Base-by-base conservation (phyloP, 2,797 vertebrate genomes). In the Hephaestus fuliginosus region DNA sequence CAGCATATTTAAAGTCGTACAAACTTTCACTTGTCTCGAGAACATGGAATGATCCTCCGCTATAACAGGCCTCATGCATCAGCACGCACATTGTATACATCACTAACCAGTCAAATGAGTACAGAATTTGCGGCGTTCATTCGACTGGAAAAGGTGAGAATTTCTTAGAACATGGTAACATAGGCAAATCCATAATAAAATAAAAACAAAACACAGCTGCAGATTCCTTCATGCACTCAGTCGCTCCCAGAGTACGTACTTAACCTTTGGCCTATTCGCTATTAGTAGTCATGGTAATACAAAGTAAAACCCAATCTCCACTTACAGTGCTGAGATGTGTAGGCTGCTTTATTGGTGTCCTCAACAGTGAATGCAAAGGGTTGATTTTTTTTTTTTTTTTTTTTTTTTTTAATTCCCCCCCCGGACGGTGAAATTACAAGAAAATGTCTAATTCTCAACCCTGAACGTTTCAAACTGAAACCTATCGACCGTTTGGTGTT, bases 11-110 rank as follows among this genome's bases (percentile, higher is more conserved):
- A 15, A 56, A 70, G 2, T 60, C 22, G 0, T 36, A 81, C 74
- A 83, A 81, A 70, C 8, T 5, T 41, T 41, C 36, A 78, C 30
- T 43, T 20, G 17, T 70, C 14, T 46, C 39, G 7, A 74, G 18
- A 83, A 81, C 68, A 69, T 75, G 89, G 88, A 91, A 93, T 85
- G 83, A 72, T 74, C 12, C 65, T 53, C 51, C 60, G 18, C 46
- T 33, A 39, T 0, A 61, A 71, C 28, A 60, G 48, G 70, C 70
- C 36, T 80, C 57, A 39, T 61, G 61, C 67, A 41, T 33, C 7
- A 1, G 73, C 67, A 71, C 28, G 10, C 3, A 68, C 2, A 60
- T 7, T 30, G 55, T 12, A 8, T 39, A 57, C 13, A 1, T 10
- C 15, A 41, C 43, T 17, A 46, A 36, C 41, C 2, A 39, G 33